These are phyloP conservation scores for Drosophila peninsularis DNA, from an alignment of 2,888 invertebrate genomes.

Conservation along the genomic window DNA sequence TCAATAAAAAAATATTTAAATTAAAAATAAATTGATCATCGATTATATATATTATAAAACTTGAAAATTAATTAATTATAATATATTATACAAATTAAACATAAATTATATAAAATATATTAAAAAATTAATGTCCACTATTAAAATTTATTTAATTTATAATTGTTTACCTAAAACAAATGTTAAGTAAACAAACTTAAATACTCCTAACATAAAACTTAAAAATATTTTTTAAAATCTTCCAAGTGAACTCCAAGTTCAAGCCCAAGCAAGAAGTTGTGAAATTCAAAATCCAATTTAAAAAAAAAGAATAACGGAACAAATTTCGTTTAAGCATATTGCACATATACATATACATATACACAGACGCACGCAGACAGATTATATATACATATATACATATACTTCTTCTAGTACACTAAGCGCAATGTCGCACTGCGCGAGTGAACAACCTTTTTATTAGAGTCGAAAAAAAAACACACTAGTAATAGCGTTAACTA, in stretches of 20 bases:
- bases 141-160: not conserved
- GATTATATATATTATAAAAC: no score
- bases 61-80: no score
- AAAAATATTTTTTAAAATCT: not conserved
- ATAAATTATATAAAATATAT: not conserved
- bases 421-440: constrained; percentile 32
- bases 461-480: constrained; percentile 71
- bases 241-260: not conserved
- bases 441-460: constrained; percentile 78
- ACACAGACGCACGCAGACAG: not conserved
- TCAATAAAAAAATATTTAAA: no score
- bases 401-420: constrained; percentile 10
- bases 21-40: no score
- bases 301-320: not conserved
- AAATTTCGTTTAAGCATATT: not conserved
- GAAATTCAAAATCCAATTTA: not conserved
- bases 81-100: no score
- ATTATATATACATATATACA: constrained; percentile 17
- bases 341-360: not conserved
- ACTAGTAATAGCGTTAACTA: constrained; percentile 80
- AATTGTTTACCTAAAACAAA: not conserved
- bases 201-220: not conserved
- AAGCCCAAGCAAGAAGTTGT: not conserved
- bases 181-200: not conserved
- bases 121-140: not conserved